Base-by-base conservation (phyloP, 1,140 invertebrate species). In the Diachasmimorpha longicaudata region DNA sequence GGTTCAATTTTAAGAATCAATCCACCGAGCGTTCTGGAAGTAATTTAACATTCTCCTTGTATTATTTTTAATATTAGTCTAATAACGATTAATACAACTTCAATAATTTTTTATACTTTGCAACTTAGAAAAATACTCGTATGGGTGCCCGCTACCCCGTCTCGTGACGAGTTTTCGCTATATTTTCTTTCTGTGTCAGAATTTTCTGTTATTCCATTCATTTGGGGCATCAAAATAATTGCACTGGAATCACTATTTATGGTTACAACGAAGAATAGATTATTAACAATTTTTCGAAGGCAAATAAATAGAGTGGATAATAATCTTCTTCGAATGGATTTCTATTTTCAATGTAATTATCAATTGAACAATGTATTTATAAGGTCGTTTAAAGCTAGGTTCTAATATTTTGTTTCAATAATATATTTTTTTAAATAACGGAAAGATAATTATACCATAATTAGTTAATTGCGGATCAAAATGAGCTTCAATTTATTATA, bases 121-220 rank as follows among this genome's bases (percentile, higher is more conserved):
- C 85, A 88, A 89, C 82, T 88, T 88, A 89, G 85, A 88, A 88
- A 88, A 88, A 88, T 88, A 89, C 82, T 88, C 82, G 78, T 86
- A 84, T 52, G 44, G 74, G 82, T 79, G 83, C 83, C 81, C 83
- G 82, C 80, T 81, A 83, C 84, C 85, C 85, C 80, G 82, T 85
- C 86, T 83, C 85, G 83, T 82, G 78, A 70, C 70, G 77, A 39
- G 39, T 44, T 46, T 48, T 3, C 14, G 4, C 21, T 70, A 21
- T 0, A 23, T 46, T 23, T 66, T 66, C 14, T 31, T 52, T 52
- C 14, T 52, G 0, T 52, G 14, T 52, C 11, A 14, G 10, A 31
- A 9, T 66, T 31, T 14, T 66, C 21, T n/a, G n/a, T n/a, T n/a
- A n/a, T n/a, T n/a, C n/a, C n/a, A n/a, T 58, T 66, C 31, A 66